Conservation (phyloP, 2,797 vertebrate genomes). For the Sebastiscus albofasciatus region DNA sequence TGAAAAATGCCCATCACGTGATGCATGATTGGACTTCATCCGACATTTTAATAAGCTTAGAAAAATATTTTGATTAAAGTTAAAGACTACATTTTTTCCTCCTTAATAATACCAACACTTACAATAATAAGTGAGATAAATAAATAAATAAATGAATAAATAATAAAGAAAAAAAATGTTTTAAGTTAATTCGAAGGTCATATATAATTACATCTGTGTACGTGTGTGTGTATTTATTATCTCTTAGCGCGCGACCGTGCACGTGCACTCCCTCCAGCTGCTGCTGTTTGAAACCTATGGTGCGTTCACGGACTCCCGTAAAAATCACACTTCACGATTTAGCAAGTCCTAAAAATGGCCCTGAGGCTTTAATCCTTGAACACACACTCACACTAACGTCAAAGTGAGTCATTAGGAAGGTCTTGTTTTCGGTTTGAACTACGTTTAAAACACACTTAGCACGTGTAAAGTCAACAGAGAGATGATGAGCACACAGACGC, state of each 20-base stretch:
- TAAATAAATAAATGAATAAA: too few relatives aligned
- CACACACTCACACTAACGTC: neutral
- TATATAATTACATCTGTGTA: too few relatives aligned
- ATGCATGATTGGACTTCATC: fast-evolving
- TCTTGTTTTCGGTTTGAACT: neutral
- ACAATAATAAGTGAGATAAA: too few relatives aligned
- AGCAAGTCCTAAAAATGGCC: neutral
- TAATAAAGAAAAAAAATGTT: too few relatives aligned
- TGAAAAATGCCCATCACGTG: too few relatives aligned
- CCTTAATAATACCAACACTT: too few relatives aligned
- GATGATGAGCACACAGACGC: neutral
- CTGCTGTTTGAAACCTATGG: neutral
- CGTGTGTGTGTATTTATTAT: neutral
- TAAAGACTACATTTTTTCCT: fast-evolving
- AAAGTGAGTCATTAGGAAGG: neutral
- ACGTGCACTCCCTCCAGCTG: neutral
- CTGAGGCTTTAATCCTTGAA: neutral
- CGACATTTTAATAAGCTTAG: too few relatives aligned
- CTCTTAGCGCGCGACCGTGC: neutral
- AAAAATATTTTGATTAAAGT: too few relatives aligned
- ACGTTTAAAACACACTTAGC: neutral
- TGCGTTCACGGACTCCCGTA: conserved; percentile 14
- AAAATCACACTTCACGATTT: fast-evolving
- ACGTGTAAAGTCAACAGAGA: neutral
- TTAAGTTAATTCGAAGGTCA: too few relatives aligned